Evolutionary conservation across 2,797 vertebrate genomes (phyloP), one percentile per base, ranked within the genome.

Genomic region (Clarias platycephalus): DNA sequence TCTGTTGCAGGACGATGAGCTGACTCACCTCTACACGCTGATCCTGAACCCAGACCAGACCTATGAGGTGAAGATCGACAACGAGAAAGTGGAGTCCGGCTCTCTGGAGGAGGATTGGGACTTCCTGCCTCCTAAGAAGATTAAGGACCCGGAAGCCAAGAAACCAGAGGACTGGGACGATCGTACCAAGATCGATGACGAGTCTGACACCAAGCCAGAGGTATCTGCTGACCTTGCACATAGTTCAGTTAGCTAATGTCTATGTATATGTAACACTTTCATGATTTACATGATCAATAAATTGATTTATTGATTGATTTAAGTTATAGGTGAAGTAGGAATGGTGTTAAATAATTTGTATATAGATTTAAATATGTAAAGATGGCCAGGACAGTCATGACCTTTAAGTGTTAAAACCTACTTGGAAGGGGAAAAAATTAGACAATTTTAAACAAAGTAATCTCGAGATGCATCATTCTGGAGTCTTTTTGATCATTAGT

Each of bases 111-210:
- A 98, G 0, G 98, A 99, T 57, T 99, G 98, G 98, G 98, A 99
- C 88, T 93, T 99, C 64, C 90, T 99, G 49, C 96, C 97, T 0
- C 89, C 97, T 0, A 96, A 96, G 88, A 97, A 95, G 90, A 97
- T 99, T 80, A 98, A 98, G 83, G 97, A 98, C 88, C 97, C 98
- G 0, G 94, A 97, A 63, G 97, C 97, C 0, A 94, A 95, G 81
- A 99, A 98, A 83, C 97, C 97, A 0, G 97, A 97, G 0, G 98
- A 99, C 89, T 99, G 98, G 97, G 98, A 99, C 0, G 97, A 99
- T 78, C 93, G 95, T 0, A 94, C 96, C 66, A 97, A 96, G 92
- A 96, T 98, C 0, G 96, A 97, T 0, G 97, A 98, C 40, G 94
- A 95, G 0, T 94, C 95, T 0, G 98, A 99, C 91, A 93, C 93